phyloP scores from a whole-genome alignment of 2,888 invertebrate species.

The Eupithecia inturbata region DNA sequence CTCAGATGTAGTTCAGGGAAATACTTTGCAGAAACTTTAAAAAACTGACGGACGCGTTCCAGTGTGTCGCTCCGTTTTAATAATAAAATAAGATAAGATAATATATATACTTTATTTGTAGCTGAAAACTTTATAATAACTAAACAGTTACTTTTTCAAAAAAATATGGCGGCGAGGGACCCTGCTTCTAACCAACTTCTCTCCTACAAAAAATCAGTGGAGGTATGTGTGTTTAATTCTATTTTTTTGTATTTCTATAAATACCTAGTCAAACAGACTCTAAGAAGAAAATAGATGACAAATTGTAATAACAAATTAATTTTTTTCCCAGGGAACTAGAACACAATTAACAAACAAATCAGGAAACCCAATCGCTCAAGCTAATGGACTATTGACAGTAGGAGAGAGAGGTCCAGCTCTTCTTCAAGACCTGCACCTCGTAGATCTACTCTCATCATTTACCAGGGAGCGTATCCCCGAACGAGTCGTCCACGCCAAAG shows the following conservation, averaged over 20 bases:
- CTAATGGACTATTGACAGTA: slow-evolving; percentile 90
- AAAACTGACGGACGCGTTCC: slow-evolving; percentile 54
- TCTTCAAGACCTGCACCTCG: slow-evolving; percentile 91
- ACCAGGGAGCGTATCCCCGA: slow-evolving; percentile 97
- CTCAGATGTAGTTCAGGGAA: not conserved
- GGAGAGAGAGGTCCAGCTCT: slow-evolving; percentile 94
- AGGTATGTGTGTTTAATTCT: slow-evolving; percentile 74
- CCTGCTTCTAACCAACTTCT: slow-evolving; percentile 86
- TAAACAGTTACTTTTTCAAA: slow-evolving; percentile 23
- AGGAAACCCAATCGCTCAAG: slow-evolving; percentile 92
- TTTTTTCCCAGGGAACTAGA: slow-evolving; percentile 20
- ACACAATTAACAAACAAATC: slow-evolving; percentile 89
- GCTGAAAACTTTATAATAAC: too few relatives aligned
- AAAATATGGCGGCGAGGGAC: slow-evolving; percentile 79
- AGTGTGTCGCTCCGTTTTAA: slow-evolving; percentile 69
- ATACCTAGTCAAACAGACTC: too few relatives aligned
- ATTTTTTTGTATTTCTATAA: not conserved
- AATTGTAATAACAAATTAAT: not conserved
- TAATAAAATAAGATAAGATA: too few relatives aligned
- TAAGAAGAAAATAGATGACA: not conserved
- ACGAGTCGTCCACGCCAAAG: slow-evolving; percentile 98
- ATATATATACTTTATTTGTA: too few relatives aligned
- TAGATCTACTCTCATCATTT: slow-evolving; percentile 93
- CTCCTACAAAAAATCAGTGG: slow-evolving; percentile 83
- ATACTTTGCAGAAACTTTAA: slow-evolving; percentile 4